phyloP scores from a whole-genome alignment of 2,797 vertebrate genomes.

The Nasua narica region DNA sequence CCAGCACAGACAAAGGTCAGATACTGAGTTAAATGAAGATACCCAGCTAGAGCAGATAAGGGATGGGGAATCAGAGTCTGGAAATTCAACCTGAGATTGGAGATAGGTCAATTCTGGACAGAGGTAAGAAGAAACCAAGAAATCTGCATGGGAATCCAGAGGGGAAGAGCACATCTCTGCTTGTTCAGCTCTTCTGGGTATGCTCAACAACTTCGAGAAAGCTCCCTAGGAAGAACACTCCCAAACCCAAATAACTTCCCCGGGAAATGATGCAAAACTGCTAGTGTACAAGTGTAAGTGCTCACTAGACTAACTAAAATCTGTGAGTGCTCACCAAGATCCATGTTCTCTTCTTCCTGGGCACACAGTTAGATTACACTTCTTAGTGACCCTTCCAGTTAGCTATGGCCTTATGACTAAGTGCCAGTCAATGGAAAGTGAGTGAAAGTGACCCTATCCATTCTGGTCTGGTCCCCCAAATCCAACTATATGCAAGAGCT shows the following conservation, averaged over 20 bases:
- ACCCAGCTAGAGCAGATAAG: background rate
- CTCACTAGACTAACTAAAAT: background rate
- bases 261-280: background rate
- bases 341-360: background rate
- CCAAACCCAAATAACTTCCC: background rate
- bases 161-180: background rate
- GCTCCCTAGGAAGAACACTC: background rate
- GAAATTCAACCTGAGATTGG: background rate
- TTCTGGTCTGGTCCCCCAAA: background rate
- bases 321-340: background rate
- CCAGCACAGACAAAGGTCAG: background rate
- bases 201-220: background rate
- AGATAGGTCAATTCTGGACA: background rate
- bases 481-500: background rate
- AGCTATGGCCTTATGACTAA: background rate
- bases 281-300: background rate
- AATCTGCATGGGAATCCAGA: background rate
- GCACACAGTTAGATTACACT: background rate
- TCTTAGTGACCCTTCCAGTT: background rate
- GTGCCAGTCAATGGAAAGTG: background rate
- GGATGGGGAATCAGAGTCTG: background rate
- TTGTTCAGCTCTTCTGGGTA: background rate
- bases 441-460: background rate
- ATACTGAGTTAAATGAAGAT: background rate
- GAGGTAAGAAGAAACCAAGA: background rate